These are phyloP conservation scores for Ophonus ardosiacus DNA, from an alignment of 2,888 invertebrate genomes.

Conservation along the genomic window DNA sequence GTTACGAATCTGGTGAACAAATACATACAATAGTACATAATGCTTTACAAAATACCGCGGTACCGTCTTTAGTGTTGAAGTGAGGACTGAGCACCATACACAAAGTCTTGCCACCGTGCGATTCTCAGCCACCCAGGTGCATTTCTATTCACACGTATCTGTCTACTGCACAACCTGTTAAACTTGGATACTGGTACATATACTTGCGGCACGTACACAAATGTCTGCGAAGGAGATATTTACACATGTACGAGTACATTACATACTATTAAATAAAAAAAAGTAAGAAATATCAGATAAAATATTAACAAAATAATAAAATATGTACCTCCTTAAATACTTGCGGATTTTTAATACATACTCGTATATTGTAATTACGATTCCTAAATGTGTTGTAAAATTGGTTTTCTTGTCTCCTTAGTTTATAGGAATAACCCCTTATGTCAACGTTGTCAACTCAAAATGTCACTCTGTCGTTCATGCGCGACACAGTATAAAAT, in stretches of 20 bases:
- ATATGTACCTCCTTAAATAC: too few species aligned
- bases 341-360: too few species aligned
- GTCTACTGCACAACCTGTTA: background rate
- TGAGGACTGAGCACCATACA: background rate
- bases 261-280: too few species aligned
- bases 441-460: too few species aligned
- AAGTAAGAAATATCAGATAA: too few species aligned
- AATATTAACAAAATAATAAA: too few species aligned
- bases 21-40: background rate
- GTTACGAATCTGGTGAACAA: background rate
- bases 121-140: conserved; percentile 5
- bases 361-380: too few species aligned
- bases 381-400: too few species aligned
- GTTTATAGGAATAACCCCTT: too few species aligned
- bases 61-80: background rate
- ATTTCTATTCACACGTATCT: conserved; percentile 10
- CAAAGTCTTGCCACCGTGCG: background rate
- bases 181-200: background rate
- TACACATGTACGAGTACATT: background rate
- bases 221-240: background rate
- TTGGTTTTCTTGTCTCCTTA: too few species aligned
- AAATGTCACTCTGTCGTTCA: too few species aligned
- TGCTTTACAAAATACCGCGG: background rate
- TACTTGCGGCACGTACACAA: background rate
- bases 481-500: too few species aligned